A percentile compares a stretch with the other conserved stretches of the same genome.
Conservation (phyloP, 2,888 invertebrate genomes). For the Dynastes grantii region DNA sequence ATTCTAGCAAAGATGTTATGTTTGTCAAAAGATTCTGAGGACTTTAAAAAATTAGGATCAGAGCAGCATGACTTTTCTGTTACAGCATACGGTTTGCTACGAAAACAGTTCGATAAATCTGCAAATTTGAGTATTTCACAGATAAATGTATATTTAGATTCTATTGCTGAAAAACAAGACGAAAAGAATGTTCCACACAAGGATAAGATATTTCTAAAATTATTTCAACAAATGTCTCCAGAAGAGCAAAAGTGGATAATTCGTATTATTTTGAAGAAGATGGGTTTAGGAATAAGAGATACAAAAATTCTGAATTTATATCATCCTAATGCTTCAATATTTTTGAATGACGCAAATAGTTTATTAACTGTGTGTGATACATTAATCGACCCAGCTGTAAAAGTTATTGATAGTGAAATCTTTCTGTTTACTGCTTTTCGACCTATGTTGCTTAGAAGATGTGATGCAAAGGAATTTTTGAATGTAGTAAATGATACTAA, state of each 20-base stretch:
- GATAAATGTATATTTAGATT: conserved; percentile 84
- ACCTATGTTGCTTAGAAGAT: conserved; percentile 91
- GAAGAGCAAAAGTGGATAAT: conserved; percentile 93
- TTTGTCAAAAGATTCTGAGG: conserved; percentile 70
- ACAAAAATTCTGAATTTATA: conserved; percentile 80
- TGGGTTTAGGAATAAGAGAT: conserved; percentile 84
- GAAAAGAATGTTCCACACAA: conserved; percentile 73
- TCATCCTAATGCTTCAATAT: conserved; percentile 86
- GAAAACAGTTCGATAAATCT: conserved; percentile 71
- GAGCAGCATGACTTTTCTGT: conserved; percentile 83
- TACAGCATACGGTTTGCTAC: conserved; percentile 81
- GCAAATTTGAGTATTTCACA: conserved; percentile 77
- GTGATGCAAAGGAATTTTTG: conserved; percentile 75
- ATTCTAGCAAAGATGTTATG: conserved; percentile 84
- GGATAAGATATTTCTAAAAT: conserved; percentile 77
- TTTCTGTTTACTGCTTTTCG: conserved; percentile 85
- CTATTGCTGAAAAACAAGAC: conserved; percentile 79
- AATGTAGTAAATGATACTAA: conserved; percentile 73
- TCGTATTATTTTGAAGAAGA: conserved; percentile 88
- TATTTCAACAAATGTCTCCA: conserved; percentile 80
- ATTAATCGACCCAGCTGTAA: conserved; percentile 76
- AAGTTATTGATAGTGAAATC: conserved; percentile 78
- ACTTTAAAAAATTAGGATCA: conserved; percentile 36
- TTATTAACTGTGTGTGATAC: conserved; percentile 76
- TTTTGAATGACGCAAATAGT: conserved; percentile 81